phyloP scores from a whole-genome alignment of 2,888 invertebrate genomes.

The Caenorhabditis sinica region DNA sequence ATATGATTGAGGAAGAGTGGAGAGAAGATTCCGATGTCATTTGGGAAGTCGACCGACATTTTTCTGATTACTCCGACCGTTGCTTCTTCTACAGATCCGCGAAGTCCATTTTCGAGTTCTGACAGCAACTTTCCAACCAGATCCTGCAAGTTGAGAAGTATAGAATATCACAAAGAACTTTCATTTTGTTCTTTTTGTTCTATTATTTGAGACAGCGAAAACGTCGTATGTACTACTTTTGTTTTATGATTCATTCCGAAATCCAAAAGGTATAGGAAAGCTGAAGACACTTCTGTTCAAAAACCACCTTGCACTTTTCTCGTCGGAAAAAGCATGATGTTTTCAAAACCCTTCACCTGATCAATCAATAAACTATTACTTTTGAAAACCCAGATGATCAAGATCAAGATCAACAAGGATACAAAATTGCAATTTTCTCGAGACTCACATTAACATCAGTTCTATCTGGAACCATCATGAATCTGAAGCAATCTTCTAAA shows the following conservation, averaged over 20 bases:
- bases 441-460: conserved; percentile 50
- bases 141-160: conserved; percentile 26
- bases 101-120: conserved; percentile 70
- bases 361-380: neutral
- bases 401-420: neutral
- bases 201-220: no score
- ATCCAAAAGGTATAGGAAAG: neutral
- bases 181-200: no score
- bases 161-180: no score
- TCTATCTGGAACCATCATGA: conserved; percentile 58
- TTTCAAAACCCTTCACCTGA: neutral
- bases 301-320: conserved; percentile 4
- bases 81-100: conserved; percentile 76
- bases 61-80: conserved; percentile 80
- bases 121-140: conserved; percentile 65
- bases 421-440: no score
- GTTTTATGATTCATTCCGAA: no score
- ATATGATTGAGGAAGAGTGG: conserved; percentile 94
- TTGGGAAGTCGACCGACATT: conserved; percentile 73
- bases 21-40: conserved; percentile 86
- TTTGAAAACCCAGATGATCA: conserved; percentile 5
- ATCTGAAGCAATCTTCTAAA: conserved; percentile 55
- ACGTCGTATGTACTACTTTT: no score
- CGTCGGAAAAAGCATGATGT: conserved; percentile 4
- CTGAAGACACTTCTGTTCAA: neutral